Percentiles rank a stretch among this genome's conserved stretches.
phyloP scores from a whole-genome alignment of 2,113 vertebrate genomes.

The Cebidichthys violaceus region DNA sequence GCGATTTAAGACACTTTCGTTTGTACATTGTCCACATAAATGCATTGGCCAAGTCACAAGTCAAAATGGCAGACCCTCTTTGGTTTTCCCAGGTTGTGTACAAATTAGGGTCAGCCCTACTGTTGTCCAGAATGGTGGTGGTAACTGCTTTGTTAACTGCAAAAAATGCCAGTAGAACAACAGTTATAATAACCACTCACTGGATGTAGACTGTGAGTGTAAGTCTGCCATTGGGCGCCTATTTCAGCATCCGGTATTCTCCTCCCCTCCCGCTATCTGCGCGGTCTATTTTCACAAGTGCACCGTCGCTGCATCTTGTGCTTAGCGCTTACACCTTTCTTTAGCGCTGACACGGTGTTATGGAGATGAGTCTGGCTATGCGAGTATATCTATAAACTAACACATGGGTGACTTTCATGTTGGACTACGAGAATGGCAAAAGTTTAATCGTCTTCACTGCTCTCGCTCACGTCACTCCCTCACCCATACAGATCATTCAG shows the following conservation, averaged over 20 bases:
- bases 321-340: neutral
- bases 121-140: neutral
- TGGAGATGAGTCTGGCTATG: neutral
- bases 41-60: neutral
- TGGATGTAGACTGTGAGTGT: neutral
- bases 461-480: neutral
- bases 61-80: neutral
- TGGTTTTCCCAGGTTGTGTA: too few relatives aligned
- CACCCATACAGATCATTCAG: neutral
- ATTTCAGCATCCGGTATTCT: neutral
- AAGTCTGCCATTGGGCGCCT: neutral
- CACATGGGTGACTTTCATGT: neutral
- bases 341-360: neutral
- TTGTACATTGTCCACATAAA: neutral
- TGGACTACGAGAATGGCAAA: neutral
- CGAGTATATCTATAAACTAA: neutral
- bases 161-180: neutral
- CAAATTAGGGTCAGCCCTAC: neutral
- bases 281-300: neutral
- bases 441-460: neutral
- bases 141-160: neutral
- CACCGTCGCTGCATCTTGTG: neutral
- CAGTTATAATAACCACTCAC: too few relatives aligned
- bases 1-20: neutral
- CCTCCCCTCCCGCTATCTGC: neutral